A percentile compares a stretch with the other conserved stretches of the same genome.
Conservation (phyloP, 2,888 invertebrate species). For the Anodontia alba region DNA sequence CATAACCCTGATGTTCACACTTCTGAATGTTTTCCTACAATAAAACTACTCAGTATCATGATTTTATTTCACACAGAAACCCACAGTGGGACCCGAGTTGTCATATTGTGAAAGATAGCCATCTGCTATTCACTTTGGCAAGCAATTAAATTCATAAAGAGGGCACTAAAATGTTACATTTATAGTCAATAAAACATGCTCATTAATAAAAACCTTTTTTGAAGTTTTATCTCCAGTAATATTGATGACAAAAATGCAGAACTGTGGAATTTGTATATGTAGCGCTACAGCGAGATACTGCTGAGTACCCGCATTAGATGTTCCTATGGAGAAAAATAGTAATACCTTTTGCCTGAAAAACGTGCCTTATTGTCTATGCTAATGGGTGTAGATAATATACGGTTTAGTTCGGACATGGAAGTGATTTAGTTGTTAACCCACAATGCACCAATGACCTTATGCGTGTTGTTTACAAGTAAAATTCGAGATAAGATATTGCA, state of each 20-base stretch:
- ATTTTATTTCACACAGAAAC: neutral
- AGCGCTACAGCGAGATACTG: too few species aligned
- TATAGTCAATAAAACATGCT: neutral
- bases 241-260: neutral
- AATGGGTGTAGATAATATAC: too few species aligned
- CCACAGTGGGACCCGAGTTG: neutral
- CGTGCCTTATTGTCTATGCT: too few species aligned
- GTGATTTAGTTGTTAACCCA: too few species aligned
- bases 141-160: neutral
- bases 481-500: too few species aligned
- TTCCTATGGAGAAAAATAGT: too few species aligned
- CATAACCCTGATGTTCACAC: neutral
- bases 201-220: neutral
- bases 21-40: neutral
- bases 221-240: neutral
- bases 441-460: too few species aligned
- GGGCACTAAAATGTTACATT: slow-evolving; percentile 3
- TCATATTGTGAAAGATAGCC: neutral
- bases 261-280: too few species aligned
- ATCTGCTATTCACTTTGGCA: neutral
- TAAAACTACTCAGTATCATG: neutral
- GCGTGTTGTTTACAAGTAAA: too few species aligned
- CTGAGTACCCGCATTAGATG: too few species aligned
- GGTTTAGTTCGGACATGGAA: too few species aligned
- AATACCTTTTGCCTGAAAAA: too few species aligned